phyloP scores from a whole-genome alignment of 2,888 invertebrate genomes.

The Diogma glabrata region DNA sequence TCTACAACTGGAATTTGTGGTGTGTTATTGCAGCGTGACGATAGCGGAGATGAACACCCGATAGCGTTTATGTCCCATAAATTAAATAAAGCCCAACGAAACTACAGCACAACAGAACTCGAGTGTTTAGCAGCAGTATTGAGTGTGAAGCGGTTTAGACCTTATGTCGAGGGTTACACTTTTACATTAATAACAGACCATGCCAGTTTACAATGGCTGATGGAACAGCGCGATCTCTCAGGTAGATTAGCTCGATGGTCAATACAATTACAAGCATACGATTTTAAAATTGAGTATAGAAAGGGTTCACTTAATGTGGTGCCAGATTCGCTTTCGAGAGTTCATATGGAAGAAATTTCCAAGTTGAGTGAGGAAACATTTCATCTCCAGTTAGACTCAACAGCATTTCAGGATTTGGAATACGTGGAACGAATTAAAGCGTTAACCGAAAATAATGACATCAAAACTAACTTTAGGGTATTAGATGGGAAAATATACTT shows the following conservation, averaged over 20 bases:
- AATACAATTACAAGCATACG: conserved; percentile 10
- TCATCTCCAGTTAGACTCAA: neutral
- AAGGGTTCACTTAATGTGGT: conserved; percentile 9
- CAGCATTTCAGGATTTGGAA: neutral
- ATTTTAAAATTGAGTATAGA: conserved; percentile 11
- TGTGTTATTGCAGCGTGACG: neutral
- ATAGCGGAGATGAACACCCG: neutral
- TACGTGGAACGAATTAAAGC: neutral
- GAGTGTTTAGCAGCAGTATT: no score
- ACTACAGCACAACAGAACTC: no score
- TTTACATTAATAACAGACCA: neutral
- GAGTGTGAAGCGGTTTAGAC: neutral
- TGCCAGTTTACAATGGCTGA: conserved; percentile 7
- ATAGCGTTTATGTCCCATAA: neutral
- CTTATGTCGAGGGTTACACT: neutral
- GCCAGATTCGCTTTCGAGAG: conserved; percentile 2
- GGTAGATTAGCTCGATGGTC: conserved; percentile 10
- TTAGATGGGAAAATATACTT: neutral
- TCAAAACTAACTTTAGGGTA: neutral
- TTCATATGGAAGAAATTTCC: neutral
- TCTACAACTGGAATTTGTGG: neutral
- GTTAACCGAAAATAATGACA: neutral
- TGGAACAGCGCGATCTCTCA: conserved; percentile 6
- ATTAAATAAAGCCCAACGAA: neutral
- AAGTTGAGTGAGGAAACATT: neutral